Base-by-base conservation (phyloP, 2,113 vertebrate species). In the Mola mola region DNA sequence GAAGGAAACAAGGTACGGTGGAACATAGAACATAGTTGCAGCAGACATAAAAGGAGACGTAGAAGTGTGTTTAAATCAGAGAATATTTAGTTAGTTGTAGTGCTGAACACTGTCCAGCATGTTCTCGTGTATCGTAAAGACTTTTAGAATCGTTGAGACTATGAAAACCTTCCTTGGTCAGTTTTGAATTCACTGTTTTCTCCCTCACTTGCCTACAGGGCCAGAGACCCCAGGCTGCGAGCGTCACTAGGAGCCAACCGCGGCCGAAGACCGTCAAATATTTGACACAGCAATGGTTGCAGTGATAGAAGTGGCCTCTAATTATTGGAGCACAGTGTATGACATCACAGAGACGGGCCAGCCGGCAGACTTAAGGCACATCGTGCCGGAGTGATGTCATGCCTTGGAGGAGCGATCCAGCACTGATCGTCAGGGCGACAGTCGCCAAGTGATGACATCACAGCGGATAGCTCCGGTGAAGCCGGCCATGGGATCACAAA, bases 171-270 rank as follows among this genome's bases (percentile, higher is more conserved):
- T 33, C 33, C 13, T 3, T 11, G 9, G 11, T 36, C 12, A 3
- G 16, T 47, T 48, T 29, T 4, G 29, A 12, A 49, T 20, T 5
- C 1, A 28, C 2, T 19, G 22, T 40, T 8, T 28, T 40, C 19
- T 41, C 12, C 1, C 20, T 16, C 5, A 4, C n/a, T 36, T 7
- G 11, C 43, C 72, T 91, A 85, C 78, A 95, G 94, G 79, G 95
- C 94, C 24, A 79, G 95, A 41, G 95, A 98, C 78, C 96, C 96
- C 0, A 87, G 95, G 34, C 94, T 98, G 68, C 92, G 92, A 0
- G 84, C 94, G 1, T 98, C 95, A 0, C 75, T 98, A n/a, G 96
- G 93, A 0, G 66, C 94, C 82, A 58, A 87, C 11, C 89, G 96
- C 48, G 93, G 95, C 51, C 92, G 95, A 6, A 92, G 93, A 6